Evolutionary conservation across 1,140 invertebrate genomes (phyloP).

Genomic region (Drosophila pallidifrons): DNA sequence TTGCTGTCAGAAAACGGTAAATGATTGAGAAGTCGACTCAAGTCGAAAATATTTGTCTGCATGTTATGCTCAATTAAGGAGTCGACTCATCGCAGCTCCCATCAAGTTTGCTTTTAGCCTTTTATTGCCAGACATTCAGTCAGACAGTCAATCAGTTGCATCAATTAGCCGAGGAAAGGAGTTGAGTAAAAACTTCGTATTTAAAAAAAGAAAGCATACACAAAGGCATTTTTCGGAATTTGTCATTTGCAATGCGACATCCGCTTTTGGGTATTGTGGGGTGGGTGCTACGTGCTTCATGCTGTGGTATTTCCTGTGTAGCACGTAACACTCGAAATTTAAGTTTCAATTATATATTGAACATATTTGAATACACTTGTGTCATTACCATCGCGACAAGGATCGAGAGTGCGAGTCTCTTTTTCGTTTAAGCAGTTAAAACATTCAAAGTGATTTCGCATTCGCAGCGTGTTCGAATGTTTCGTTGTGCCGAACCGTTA

Average conservation of each 20-base stretch:
- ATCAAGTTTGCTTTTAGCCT: not conserved
- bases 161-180: not conserved
- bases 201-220: conserved; percentile 39
- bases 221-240: conserved; percentile 28
- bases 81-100: not conserved
- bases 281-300: conserved; percentile 15
- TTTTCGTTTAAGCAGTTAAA: not conserved
- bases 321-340: conserved; percentile 1
- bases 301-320: conserved; percentile 18
- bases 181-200: not conserved
- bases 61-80: not conserved
- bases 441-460: not conserved
- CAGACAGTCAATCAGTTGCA: not conserved
- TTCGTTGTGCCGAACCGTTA: conserved; percentile 8
- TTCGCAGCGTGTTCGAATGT: conserved; percentile 4
- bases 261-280: conserved; percentile 8
- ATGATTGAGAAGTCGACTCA: not conserved
- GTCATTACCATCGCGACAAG: conserved; percentile 32
- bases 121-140: not conserved
- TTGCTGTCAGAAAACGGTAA: not conserved
- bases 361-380: not conserved
- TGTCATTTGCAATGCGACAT: conserved; percentile 9
- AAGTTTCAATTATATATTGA: conserved; percentile 5
- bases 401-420: conserved; percentile 9
- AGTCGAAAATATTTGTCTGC: no score